These are phyloP conservation scores for Channa maculata DNA, from an alignment of 2,113 vertebrate species.

Conservation along the genomic window DNA sequence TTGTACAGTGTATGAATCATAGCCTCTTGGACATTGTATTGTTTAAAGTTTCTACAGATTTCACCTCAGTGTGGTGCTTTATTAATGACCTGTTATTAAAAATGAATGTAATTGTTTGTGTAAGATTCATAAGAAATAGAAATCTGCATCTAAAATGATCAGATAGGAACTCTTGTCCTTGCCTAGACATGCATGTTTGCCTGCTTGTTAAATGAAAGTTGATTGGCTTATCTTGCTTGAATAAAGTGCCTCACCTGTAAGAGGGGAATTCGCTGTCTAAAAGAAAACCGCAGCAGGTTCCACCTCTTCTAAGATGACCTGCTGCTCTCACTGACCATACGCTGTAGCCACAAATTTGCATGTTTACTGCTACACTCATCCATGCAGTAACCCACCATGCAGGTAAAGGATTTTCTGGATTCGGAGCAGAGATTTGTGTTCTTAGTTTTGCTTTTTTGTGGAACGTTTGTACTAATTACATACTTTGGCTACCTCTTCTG, in stretches of 20 bases:
- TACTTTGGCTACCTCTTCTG: too few relatives aligned
- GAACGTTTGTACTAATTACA: too few relatives aligned
- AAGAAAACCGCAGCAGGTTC: not conserved
- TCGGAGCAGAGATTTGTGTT: slow-evolving; percentile 8
- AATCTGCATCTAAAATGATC: too few relatives aligned
- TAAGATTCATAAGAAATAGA: not conserved
- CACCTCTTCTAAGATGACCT: not conserved
- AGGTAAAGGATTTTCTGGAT: slow-evolving; percentile 26
- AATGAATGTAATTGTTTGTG: not conserved
- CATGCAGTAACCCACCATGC: slow-evolving; percentile 6
- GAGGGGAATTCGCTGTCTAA: not conserved
- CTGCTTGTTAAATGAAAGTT: not conserved
- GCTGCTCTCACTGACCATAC: slow-evolving; percentile 22
- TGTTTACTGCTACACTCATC: slow-evolving; percentile 3
- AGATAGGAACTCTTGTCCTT: not conserved
- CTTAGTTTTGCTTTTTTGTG: too few relatives aligned
- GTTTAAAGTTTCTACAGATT: not conserved
- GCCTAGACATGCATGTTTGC: slow-evolving; percentile 6
- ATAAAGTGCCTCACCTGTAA: not conserved
- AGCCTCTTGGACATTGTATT: not conserved
- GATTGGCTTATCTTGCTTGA: slow-evolving; percentile 25
- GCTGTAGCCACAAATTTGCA: not conserved
- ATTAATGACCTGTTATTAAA: not conserved
- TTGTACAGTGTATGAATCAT: not conserved
- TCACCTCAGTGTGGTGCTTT: not conserved